Base-by-base conservation (phyloP, 2,797 vertebrate genomes). In the Triplophysa bombifrons region DNA sequence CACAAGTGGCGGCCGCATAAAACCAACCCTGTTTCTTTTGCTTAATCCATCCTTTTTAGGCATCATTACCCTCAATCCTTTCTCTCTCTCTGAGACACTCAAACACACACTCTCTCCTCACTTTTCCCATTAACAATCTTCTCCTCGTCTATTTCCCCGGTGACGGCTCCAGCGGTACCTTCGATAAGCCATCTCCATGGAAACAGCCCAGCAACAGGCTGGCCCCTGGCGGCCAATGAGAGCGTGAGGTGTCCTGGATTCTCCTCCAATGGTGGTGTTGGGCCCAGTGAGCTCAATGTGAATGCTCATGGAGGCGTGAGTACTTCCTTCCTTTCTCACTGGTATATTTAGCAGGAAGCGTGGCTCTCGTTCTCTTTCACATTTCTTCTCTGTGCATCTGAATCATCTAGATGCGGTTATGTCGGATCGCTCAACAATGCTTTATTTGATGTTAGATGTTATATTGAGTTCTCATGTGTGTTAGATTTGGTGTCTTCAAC, bases 171-270 rank as follows among this genome's bases (percentile, higher is more conserved):
- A 30, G n/a, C 44, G 9, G 67, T 44, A 81, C 80, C 41, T 53
- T 72, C 50, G 84, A 92, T 90, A 87, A 82, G 82, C 79, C 85
- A 92, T 92, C 88, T 84, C 92, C 91, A 93, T 91, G 90, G 91
- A 91, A 93, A 94, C 92, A 91, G 87, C 92, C 90, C 89, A 88
- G 92, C 91, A 93, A 94, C 91, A 92, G 90, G 87, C 90, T 91
- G 78, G 20, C 48, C 80, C 72, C 77, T 30, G 7, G 22, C 64
- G 76, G 50, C 92, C 92, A 93, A 92, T 93, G 79, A 16, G 74
- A 86, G 81, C 27, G 11, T 1, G 19, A 41, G 11, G 55, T 68
- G 41, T 55, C 69, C 73, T 38, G 1, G 50, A 8, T 73, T 85
- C 68, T 84, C 82, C 17, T 85, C 91, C 91, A 92, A 92, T 93